Base-by-base conservation (phyloP, 2,888 invertebrate species). In the Latheticus oryzae region DNA sequence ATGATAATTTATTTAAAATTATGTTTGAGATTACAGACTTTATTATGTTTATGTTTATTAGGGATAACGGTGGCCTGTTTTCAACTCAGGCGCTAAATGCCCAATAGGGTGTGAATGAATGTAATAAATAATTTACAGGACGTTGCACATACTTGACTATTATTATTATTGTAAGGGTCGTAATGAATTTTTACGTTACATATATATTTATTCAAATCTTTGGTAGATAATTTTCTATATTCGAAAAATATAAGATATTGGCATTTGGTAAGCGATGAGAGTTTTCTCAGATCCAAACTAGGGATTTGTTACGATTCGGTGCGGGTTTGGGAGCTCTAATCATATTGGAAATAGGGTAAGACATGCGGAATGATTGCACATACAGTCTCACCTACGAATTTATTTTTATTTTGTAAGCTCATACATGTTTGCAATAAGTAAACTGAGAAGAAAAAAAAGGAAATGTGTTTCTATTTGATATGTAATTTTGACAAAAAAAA, bases 361-460 rank as follows among this genome's bases (percentile, higher is more conserved):
- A 76, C 76, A 76, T 76, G 76, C 76, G 76, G 76, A 76, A 76
- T 76, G 74, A 76, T 76, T 76, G 75, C 72, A 66, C 67, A 59
- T 21, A 30, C 48, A 35, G 57, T 15, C 32, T 30, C 52, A 38
- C 57, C 37, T 58, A 52, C 51, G 16, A 37, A 52, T 19, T 56
- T 21, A 38, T 43, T 19, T 8, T 8, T 38, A 40, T 9, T 8
- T n/a, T n/a, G 3, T 11, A 32, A 16, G 17, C 32, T 5, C 26
- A 26, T 7, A n/a, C n/a, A n/a, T n/a, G n/a, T n/a, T n/a, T n/a
- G n/a, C n/a, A n/a, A n/a, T n/a, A n/a, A n/a, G n/a, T n/a, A n/a
- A n/a, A n/a, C n/a, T n/a, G n/a, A n/a, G n/a, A n/a, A n/a, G n/a
- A n/a, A n/a, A n/a, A n/a, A n/a, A n/a, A n/a, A n/a, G n/a, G n/a